phyloP scores from a whole-genome alignment of 64 coral and sea anemone species.

The Platygyra sinensis region DNA sequence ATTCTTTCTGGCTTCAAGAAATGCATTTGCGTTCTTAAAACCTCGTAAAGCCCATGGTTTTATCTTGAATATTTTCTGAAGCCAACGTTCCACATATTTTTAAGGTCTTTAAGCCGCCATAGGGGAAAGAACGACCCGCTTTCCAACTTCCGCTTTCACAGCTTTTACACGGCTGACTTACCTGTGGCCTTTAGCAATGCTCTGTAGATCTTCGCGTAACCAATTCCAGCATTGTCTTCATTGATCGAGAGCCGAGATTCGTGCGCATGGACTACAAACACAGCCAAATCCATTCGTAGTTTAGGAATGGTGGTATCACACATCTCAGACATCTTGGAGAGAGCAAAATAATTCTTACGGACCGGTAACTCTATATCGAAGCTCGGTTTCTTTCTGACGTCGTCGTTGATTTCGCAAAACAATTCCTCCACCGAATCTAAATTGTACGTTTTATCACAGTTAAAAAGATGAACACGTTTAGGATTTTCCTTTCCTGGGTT shows the following conservation, averaged over 20 bases:
- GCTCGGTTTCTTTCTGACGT: neutral
- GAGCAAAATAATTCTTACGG: constrained; percentile 41
- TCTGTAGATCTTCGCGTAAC: constrained; percentile 77
- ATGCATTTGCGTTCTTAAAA: no score
- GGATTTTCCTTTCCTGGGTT: no score
- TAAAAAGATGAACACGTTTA: constrained; percentile 66
- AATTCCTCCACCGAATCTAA: constrained; percentile 46
- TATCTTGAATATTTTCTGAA: no score
- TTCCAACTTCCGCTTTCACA: no score
- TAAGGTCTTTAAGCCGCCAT: no score
- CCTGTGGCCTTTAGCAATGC: constrained; percentile 58
- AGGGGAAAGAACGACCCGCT: no score
- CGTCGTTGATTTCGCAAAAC: no score
- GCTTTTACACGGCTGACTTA: constrained; percentile 3
- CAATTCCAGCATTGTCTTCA: constrained; percentile 66
- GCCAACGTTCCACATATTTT: no score
- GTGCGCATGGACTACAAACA: constrained; percentile 85
- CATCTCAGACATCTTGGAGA: constrained; percentile 53
- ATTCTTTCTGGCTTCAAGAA: no score
- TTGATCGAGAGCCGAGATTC: constrained; percentile 76
- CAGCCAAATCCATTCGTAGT: constrained; percentile 44
- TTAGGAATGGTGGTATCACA: neutral
- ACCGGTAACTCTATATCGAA: constrained; percentile 4
- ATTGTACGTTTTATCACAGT: constrained; percentile 71
- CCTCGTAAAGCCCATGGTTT: no score